Evolutionary conservation across 2,113 vertebrate genomes (phyloP).

Genomic region (Siniperca knerii): DNA sequence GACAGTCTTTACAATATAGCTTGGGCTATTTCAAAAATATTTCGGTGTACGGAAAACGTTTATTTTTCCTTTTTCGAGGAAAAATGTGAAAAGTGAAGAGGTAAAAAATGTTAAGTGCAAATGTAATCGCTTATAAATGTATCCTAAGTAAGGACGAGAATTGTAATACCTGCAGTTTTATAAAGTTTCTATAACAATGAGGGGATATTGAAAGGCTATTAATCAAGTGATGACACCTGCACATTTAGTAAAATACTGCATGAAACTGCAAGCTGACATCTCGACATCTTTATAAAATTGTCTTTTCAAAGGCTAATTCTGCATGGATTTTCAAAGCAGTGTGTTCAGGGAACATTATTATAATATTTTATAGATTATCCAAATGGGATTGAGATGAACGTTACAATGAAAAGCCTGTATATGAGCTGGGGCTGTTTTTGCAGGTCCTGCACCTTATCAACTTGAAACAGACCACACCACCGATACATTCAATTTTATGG

Average conservation of each 20-base stretch:
- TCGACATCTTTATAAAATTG: neutral
- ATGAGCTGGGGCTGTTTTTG: neutral
- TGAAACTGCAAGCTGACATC: neutral
- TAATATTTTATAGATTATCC: slow-evolving; percentile 28
- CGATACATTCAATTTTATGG: slow-evolving; percentile 60
- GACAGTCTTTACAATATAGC: neutral
- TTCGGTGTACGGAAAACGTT: neutral
- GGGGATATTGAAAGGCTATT: neutral
- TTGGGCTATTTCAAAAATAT: neutral
- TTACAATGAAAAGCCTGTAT: neutral
- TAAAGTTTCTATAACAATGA: slow-evolving; percentile 15
- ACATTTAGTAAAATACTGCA: neutral
- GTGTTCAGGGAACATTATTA: neutral
- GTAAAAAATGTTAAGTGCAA: neutral
- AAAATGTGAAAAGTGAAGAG: neutral
- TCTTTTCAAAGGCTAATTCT: neutral
- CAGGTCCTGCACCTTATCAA: slow-evolving; percentile 68
- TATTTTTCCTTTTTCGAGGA: neutral
- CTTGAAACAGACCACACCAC: slow-evolving; percentile 61
- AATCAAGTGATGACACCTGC: neutral
- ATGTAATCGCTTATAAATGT: neutral
- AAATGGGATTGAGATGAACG: slow-evolving; percentile 8
- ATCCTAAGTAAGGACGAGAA: neutral
- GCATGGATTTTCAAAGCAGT: neutral
- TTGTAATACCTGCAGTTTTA: neutral